Conservation (phyloP, 2,888 invertebrate species). For the Drosophila prostipennis region DNA sequence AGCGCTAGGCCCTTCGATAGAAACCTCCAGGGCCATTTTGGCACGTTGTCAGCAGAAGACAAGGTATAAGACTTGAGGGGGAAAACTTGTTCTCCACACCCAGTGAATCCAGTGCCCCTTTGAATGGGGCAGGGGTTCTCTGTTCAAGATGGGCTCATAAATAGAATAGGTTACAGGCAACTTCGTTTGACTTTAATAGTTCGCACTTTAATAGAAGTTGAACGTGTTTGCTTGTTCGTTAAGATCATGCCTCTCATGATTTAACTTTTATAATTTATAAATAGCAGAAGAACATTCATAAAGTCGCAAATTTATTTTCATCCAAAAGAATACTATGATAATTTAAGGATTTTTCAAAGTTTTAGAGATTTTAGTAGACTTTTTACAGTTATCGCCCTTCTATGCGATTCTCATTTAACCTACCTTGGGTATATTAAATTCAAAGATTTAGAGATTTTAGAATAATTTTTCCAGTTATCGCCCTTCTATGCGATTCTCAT, state of each 20-base stretch:
- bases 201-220: slow-evolving; percentile 15
- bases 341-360: too few relatives aligned
- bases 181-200: slow-evolving; percentile 24
- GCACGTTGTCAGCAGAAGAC: slow-evolving; percentile 30
- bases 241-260: background rate
- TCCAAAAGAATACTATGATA: background rate
- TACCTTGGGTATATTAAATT: too few relatives aligned
- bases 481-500: too few relatives aligned
- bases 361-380: too few relatives aligned
- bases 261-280: background rate
- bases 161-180: slow-evolving; percentile 22
- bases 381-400: too few relatives aligned
- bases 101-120: slow-evolving; percentile 26
- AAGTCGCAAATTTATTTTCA: background rate
- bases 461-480: too few relatives aligned
- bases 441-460: too few relatives aligned
- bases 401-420: too few relatives aligned
- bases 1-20: slow-evolving; percentile 35
- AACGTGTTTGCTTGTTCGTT: background rate
- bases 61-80: background rate
- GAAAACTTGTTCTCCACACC: slow-evolving; percentile 65
- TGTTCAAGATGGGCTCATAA: slow-evolving; percentile 21
- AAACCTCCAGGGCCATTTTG: slow-evolving; percentile 51
- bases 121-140: slow-evolving; percentile 8
- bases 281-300: background rate